These are phyloP conservation scores for Myodes glareolus DNA, from an alignment of 2,113 vertebrate genomes.

Conservation along the genomic window DNA sequence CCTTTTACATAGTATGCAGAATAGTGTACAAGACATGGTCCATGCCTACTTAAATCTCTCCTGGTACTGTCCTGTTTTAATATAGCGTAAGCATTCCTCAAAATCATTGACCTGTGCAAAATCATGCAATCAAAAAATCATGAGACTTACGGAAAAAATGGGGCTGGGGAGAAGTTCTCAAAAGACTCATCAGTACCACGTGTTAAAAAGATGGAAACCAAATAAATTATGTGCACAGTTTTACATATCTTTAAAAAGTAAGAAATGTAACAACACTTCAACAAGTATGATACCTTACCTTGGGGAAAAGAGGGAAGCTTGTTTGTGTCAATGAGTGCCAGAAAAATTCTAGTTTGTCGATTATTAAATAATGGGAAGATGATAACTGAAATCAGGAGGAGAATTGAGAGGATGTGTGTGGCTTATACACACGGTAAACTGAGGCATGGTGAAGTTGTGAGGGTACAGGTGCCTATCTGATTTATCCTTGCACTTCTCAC, in stretches of 20 bases:
- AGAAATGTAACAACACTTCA: neutral
- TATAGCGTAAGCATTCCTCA: neutral
- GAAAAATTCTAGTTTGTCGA: neutral
- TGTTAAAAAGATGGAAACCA: neutral
- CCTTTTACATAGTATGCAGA: neutral
- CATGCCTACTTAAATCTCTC: neutral
- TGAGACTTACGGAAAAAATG: neutral
- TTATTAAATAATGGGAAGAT: neutral
- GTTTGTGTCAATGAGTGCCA: neutral
- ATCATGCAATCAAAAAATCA: neutral
- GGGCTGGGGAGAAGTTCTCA: neutral
- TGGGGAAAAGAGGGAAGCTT: neutral
- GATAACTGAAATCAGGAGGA: slow-evolving; percentile 4
- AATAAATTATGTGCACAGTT: neutral
- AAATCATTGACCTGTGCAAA: neutral
- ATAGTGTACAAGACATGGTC: neutral
- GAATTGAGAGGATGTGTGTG: neutral
- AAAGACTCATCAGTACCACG: neutral
- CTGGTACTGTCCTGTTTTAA: neutral
- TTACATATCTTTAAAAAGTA: neutral
- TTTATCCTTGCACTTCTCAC: neutral
- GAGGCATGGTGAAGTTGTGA: neutral
- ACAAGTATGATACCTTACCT: neutral
- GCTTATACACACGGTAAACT: neutral
- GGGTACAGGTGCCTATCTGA: neutral